These are phyloP conservation scores for Hemiscyllium ocellatum DNA, from an alignment of 2,113 vertebrate species.

Conservation along the genomic window DNA sequence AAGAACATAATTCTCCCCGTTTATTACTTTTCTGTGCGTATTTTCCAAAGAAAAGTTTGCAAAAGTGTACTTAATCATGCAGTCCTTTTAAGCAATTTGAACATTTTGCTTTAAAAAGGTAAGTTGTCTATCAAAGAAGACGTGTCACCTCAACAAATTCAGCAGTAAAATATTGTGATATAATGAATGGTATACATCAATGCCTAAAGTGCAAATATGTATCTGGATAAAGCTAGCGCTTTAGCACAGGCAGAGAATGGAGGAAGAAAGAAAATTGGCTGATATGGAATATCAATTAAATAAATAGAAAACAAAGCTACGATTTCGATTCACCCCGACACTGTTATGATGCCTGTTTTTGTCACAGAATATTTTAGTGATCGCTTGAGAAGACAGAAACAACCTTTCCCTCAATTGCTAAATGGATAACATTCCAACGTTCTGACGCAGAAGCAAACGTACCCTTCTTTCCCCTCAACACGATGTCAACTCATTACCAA, in stretches of 20 bases:
- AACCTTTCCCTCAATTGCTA: slow-evolving; percentile 54
- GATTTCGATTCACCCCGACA: background rate
- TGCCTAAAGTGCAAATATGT: background rate
- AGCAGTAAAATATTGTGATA: background rate
- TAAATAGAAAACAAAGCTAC: background rate
- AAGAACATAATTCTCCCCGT: background rate
- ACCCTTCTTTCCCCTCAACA: slow-evolving; percentile 59
- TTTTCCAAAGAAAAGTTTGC: background rate
- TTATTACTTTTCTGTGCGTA: background rate
- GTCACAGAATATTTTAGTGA: background rate
- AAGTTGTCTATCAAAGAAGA: background rate
- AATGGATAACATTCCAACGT: slow-evolving; percentile 66
- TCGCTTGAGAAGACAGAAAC: background rate
- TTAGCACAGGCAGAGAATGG: background rate
- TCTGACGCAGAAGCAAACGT: slow-evolving; percentile 64
- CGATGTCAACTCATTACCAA: slow-evolving; percentile 60
- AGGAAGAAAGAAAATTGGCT: background rate
- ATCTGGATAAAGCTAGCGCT: background rate
- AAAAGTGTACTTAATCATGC: background rate
- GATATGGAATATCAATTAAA: background rate
- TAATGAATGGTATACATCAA: background rate
- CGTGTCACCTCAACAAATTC: background rate
- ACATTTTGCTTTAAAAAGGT: background rate
- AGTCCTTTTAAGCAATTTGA: background rate
- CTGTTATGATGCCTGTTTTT: background rate